Conservation (phyloP, 2,888 invertebrate genomes). For the Crocallis elinguaria region DNA sequence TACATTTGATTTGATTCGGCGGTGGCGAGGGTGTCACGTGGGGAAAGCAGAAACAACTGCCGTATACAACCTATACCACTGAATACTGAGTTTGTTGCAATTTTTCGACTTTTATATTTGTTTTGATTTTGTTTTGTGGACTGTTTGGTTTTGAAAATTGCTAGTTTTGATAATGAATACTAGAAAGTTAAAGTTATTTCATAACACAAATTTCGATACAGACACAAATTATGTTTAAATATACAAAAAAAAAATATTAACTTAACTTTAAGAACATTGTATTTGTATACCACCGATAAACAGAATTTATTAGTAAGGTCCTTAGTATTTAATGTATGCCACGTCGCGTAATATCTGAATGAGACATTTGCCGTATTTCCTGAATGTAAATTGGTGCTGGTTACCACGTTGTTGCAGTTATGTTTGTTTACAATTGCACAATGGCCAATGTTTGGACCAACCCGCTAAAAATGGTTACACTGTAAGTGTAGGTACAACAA, state of each 20-base stretch:
- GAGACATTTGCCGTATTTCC: background rate
- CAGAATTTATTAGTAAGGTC: too few relatives aligned
- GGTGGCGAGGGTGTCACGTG: background rate
- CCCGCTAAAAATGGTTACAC: background rate
- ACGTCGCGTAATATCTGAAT: conserved; percentile 7
- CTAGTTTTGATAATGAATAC: too few relatives aligned
- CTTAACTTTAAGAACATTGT: too few relatives aligned
- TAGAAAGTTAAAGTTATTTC: too few relatives aligned
- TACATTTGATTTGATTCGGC: conserved; percentile 31
- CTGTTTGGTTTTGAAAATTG: too few relatives aligned
- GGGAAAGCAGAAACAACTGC: background rate
- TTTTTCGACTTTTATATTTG: background rate
- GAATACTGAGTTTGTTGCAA: background rate
- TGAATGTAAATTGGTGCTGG: conserved; percentile 1
- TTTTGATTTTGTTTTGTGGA: too few relatives aligned
- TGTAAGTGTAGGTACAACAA: background rate
- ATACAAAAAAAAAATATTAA: too few relatives aligned
- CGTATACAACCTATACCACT: background rate
- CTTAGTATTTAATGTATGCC: background rate
- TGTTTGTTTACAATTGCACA: background rate
- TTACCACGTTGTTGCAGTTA: conserved; percentile 1
- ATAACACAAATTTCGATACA: too few relatives aligned
- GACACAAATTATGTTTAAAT: too few relatives aligned
- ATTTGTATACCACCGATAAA: too few relatives aligned
- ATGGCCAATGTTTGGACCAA: background rate